phyloP scores from a whole-genome alignment of 2,113 vertebrate species.

The Conger conger region DNA sequence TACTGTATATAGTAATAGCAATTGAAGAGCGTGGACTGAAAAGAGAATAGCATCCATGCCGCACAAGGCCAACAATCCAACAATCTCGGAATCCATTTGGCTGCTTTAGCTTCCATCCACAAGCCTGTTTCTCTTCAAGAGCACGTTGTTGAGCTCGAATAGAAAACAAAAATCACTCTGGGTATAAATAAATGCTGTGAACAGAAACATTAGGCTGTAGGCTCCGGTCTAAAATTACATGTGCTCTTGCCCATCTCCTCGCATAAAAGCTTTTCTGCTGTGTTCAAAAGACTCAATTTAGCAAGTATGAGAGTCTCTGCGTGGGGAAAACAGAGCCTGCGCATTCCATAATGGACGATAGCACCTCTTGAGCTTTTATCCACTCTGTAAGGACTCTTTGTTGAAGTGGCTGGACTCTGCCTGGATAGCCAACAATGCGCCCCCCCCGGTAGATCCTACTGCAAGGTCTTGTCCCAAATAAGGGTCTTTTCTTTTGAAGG shows the following conservation, averaged over 20 bases:
- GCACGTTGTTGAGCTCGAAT: not conserved
- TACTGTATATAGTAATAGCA: no score
- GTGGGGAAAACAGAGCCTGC: not conserved
- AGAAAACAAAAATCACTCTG: conserved; percentile 4
- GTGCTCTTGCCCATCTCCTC: not conserved
- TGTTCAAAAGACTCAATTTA: conserved; percentile 6
- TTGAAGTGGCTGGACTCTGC: not conserved
- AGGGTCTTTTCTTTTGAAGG: not conserved
- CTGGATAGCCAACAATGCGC: not conserved
- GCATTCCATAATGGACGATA: not conserved
- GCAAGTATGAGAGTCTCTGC: not conserved
- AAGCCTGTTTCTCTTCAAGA: not conserved
- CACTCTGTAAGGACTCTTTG: not conserved
- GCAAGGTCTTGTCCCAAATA: not conserved
- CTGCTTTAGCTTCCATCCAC: not conserved
- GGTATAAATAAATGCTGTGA: not conserved
- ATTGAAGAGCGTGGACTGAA: not conserved
- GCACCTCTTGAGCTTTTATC: conserved; percentile 2
- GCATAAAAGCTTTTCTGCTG: not conserved
- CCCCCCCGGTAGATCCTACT: not conserved
- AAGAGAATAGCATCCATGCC: not conserved
- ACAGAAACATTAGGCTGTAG: not conserved
- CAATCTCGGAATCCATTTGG: not conserved
- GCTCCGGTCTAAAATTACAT: conserved; percentile 2
- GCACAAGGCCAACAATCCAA: not conserved